Evolutionary conservation across 2,888 invertebrate species (phyloP), one percentile per base, ranked within the genome.

Genomic region (Noctua fimbriata): DNA sequence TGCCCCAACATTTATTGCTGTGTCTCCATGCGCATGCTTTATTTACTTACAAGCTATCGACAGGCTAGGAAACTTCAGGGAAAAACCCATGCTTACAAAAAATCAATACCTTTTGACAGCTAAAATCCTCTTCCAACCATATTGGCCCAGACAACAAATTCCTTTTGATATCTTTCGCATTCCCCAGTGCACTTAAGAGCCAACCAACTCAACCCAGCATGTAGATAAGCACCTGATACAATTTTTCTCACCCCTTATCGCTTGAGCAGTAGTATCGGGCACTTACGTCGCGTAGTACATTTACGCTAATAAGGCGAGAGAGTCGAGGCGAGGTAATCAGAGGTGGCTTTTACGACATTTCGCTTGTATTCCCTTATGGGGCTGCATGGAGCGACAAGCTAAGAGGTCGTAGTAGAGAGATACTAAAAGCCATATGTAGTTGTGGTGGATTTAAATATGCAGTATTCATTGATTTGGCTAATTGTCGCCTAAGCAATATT

Each of bases 291-390:
- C 55, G 63, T 73, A 67, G 65, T 76, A 76, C 71, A 84, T 87
- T 84, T 79, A 80, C 73, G 85, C 73, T 76, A 84, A 85, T 80
- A 84, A 71, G 76, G 58, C 47, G 66, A 41, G 79, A 75, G 74
- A 79, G 71, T 63, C 72, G 86, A 73, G 65, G 32, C 52, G 60
- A 52, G 44, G 76, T 76, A 76, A 70, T 73, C 66, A 41, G 69
- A 77, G 58, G 55, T 86, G 49, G 63, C 69, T 73, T 83, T 86
- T 86, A 83, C 55, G 66, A 73, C 47, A 86, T 73, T 83, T 69
- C n/a, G 49, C 78, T 73, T 24, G 55, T 70, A 55, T 69, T 65
- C 41, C 55, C 58, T 63, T 81, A 71, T 55, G 60, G 58, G 24
- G 65, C 16, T 70, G 41, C 47, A 66, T 36, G 44, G 49, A 44